These are phyloP conservation scores for Ophonus ardosiacus DNA, from an alignment of 2,888 invertebrate species.

Conservation along the genomic window DNA sequence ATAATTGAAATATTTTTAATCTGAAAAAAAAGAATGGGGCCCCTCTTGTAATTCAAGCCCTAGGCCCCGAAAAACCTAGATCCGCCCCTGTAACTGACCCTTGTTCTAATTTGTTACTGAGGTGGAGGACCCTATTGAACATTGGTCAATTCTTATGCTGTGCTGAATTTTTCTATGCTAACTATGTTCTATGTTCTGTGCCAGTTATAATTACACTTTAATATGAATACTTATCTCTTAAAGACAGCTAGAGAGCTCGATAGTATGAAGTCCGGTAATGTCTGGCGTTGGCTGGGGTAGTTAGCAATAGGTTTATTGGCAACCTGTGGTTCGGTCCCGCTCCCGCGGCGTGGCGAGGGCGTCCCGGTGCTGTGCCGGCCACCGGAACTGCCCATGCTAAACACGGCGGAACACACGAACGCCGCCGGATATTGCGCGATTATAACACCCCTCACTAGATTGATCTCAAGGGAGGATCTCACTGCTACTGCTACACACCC, in stretches of 20 bases:
- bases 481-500: background rate
- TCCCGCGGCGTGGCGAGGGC: slow-evolving; percentile 22
- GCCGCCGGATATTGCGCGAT: slow-evolving; percentile 63
- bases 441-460: slow-evolving; percentile 58
- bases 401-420: slow-evolving; percentile 64
- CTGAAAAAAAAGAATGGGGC: no score
- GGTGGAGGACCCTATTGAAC: no score
- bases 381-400: slow-evolving; percentile 63
- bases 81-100: no score
- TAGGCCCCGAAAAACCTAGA: no score
- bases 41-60: no score
- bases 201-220: no score
- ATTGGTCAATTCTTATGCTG: no score
- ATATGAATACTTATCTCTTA: background rate
- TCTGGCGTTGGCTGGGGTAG: slow-evolving; percentile 25
- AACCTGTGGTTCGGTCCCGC: slow-evolving; percentile 56
- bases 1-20: no score
- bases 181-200: no score
- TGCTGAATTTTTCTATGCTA: no score
- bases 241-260: background rate
- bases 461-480: slow-evolving; percentile 7
- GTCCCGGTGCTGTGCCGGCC: slow-evolving; percentile 35
- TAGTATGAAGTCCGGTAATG: background rate
- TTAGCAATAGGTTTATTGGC: slow-evolving; percentile 64
- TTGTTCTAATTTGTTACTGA: no score